Base-by-base conservation (phyloP, 2,797 vertebrate species). In the Morelia viridis region DNA sequence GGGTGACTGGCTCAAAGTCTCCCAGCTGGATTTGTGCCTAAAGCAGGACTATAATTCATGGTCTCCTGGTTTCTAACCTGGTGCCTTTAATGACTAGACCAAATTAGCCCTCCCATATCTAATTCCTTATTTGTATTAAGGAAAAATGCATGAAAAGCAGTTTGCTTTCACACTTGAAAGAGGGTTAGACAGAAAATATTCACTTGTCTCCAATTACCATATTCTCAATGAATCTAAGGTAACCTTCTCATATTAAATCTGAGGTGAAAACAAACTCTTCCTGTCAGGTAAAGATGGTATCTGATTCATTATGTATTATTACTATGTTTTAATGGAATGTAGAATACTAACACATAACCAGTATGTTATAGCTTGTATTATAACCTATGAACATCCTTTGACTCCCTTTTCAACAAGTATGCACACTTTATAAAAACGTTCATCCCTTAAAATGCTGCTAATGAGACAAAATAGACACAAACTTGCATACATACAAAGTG, bases 341-440 rank as follows among this genome's bases (percentile, higher is more conserved):
- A 76, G 24, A 76, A 68, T 22, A 65, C 4, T 31, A 53, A 94
- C 17, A 35, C 95, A 91, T 93, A 95, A 95, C 92, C 91, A 92
- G 83, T 94, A 94, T 95, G 94, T 96, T 93, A 94, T 93, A 93
- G 86, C 90, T 90, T 92, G 87, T 90, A 0, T 95, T 50, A 0
- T 91, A 94, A 94, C 92, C 84, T 91, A 68, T 68, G 24, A 88
- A 26, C 26, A 41, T 90, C 94, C 94, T 95, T 94, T 94, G 95
- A 95, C 90, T 94, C 92, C 68, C 92, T 94, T 96, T 96, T 96
- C 94, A 1, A 95, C 95, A 93, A 93, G 91, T 64, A 4, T 95
- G 94, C 93, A 96, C 1, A 62, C 87, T 93, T 93, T 93, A 92
- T 0, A 1, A 95, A 95, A 64, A 95, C 46, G 93, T 93, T 57